Conservation (phyloP, 2,888 invertebrate species). For the Meiosimyza platycephala region DNA sequence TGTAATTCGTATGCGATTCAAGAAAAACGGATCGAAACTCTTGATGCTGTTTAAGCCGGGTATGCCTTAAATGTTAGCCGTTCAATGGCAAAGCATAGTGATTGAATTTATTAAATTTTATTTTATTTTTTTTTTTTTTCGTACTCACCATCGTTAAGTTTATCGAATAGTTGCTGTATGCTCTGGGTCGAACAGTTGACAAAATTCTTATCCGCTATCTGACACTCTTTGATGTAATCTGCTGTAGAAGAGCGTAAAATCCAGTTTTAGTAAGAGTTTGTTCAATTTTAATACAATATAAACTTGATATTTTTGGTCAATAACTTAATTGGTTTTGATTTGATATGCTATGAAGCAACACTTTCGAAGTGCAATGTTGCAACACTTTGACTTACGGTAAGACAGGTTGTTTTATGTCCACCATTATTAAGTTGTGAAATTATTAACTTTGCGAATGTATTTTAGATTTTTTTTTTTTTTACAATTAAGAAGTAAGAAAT, state of each 20-base stretch:
- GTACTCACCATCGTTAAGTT: constrained; percentile 72
- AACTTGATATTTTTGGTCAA: no score
- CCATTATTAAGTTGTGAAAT: not conserved
- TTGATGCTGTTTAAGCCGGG: constrained; percentile 69
- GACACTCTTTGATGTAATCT: constrained; percentile 76
- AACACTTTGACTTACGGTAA: no score
- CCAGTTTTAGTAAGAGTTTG: constrained; percentile 39
- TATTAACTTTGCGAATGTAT: not conserved
- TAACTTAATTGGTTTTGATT: no score
- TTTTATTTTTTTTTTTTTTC: not conserved
- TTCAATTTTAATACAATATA: not conserved
- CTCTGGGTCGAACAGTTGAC: constrained; percentile 76
- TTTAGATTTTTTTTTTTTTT: no score
- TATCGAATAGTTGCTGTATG: constrained; percentile 76
- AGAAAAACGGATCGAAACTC: constrained; percentile 76
- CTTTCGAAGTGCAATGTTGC: no score
- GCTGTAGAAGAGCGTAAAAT: constrained; percentile 68
- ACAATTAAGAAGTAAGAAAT: no score
- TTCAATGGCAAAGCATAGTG: not conserved
- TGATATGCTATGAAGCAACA: no score
- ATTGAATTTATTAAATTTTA: not conserved
- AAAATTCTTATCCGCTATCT: constrained; percentile 73
- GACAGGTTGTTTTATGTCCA: not conserved
- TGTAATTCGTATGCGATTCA: constrained; percentile 76
- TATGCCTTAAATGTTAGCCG: constrained; percentile 54